phyloP scores from a whole-genome alignment of 2,113 vertebrate genomes.

The Smithornis capensis region DNA sequence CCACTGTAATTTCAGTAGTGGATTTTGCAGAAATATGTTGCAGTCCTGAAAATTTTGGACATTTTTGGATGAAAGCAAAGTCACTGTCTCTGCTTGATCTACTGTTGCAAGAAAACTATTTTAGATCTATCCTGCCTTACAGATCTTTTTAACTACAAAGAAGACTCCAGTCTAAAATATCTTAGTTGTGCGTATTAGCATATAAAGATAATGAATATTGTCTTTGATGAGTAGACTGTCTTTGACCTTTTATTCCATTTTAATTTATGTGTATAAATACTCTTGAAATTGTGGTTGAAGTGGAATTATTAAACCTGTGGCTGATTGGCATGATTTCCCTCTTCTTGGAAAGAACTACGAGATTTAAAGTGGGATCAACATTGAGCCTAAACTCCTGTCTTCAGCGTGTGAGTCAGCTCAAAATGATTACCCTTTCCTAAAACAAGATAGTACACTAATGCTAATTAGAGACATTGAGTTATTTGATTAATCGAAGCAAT shows the following conservation, averaged over 20 bases:
- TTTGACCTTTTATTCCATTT: neutral
- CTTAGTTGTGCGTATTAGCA: neutral
- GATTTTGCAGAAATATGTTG: neutral
- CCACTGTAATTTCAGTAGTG: neutral
- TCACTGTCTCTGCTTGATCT: neutral
- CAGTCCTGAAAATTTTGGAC: neutral
- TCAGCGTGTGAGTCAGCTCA: neutral
- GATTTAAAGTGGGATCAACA: neutral
- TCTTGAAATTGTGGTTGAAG: neutral
- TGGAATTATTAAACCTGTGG: neutral
- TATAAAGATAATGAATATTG: neutral
- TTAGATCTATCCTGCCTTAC: neutral
- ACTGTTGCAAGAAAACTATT: neutral
- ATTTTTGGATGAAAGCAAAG: neutral
- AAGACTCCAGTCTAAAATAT: accelerated
- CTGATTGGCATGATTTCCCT: neutral
- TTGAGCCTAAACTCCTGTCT: neutral
- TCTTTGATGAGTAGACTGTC: neutral
- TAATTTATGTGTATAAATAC: neutral
- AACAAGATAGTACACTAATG: neutral
- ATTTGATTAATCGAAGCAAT: slow-evolving; percentile 7
- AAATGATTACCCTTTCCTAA: neutral
- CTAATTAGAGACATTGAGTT: neutral
- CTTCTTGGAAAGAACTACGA: neutral
- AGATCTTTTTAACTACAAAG: neutral